A percentile compares a stretch with the other conserved stretches of the same genome.
These are phyloP conservation scores for Drosophila longiperda DNA, from an alignment of 2,888 invertebrate genomes.

Conservation along the genomic window DNA sequence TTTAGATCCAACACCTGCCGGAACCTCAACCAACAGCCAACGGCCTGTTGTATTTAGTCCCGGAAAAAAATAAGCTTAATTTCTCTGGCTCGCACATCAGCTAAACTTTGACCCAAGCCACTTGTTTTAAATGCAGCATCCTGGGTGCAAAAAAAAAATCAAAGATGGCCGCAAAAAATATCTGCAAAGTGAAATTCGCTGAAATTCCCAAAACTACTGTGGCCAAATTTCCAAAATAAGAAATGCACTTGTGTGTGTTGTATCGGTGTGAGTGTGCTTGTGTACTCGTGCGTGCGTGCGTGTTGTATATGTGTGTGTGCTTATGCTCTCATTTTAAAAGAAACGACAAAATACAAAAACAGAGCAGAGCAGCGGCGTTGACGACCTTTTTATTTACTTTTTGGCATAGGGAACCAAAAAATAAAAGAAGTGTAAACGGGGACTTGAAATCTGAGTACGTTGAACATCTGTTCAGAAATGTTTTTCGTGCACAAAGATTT, in stretches of 20 bases:
- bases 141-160: conserved; percentile 11
- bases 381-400: conserved; percentile 65
- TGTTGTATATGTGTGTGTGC: conserved; percentile 24
- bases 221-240: conserved; percentile 49
- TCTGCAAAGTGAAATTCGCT: conserved; percentile 46
- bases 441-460: conserved; percentile 69
- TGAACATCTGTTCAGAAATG: conserved; percentile 72
- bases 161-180: conserved; percentile 18
- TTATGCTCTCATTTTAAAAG: conserved; percentile 59
- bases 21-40: conserved; percentile 34
- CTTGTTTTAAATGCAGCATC: conserved; percentile 21
- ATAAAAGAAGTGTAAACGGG: conserved; percentile 27
- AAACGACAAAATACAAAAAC: conserved; percentile 39
- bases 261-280: conserved; percentile 9
- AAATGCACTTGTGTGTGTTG: conserved; percentile 41
- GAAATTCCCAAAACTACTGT: conserved; percentile 11
- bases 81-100: conserved; percentile 13
- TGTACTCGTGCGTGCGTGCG: conserved; percentile 31
- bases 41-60: conserved; percentile 12
- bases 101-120: conserved; percentile 54
- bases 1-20: conserved; percentile 53
- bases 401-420: conserved; percentile 39
- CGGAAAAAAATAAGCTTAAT: conserved; percentile 16
- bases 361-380: conserved; percentile 8
- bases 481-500: conserved; percentile 62